phyloP scores from a whole-genome alignment of 2,113 vertebrate species.

The Zapornia atra region DNA sequence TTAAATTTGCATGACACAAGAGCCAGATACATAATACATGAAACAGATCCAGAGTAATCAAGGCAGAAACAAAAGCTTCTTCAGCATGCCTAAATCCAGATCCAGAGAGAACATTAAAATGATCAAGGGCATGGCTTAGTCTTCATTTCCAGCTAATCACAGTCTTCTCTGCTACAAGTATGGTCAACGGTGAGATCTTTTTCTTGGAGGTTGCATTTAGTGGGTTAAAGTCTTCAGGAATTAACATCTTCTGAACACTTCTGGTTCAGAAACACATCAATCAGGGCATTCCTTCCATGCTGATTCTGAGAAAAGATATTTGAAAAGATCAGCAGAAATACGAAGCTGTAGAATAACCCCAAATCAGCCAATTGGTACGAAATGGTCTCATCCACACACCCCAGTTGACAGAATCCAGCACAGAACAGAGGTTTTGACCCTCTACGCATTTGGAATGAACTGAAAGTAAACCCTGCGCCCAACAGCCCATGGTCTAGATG shows the following conservation, averaged over 20 bases:
- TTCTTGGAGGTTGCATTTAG: background rate
- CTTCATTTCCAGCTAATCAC: background rate
- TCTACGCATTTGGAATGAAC: background rate
- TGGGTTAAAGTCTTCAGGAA: background rate
- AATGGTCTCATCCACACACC: background rate
- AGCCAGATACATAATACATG: background rate
- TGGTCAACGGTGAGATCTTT: background rate
- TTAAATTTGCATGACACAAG: background rate
- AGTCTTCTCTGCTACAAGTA: background rate
- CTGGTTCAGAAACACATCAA: background rate
- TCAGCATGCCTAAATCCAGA: background rate
- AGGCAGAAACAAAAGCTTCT: background rate
- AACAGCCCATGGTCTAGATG: background rate
- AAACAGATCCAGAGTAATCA: background rate
- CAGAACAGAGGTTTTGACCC: background rate
- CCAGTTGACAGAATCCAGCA: background rate
- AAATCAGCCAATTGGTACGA: background rate
- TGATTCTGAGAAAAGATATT: background rate
- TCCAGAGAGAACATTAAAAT: background rate
- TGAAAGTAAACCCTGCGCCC: background rate
- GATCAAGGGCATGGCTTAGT: background rate
- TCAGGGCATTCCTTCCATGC: background rate
- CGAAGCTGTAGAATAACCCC: background rate
- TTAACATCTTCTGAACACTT: background rate
- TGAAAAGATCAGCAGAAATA: background rate